A percentile compares a stretch with the other conserved stretches of the same genome.
Evolutionary conservation across 1,140 invertebrate genomes (phyloP).

Genomic region (Zaprionus ghesquierei): DNA sequence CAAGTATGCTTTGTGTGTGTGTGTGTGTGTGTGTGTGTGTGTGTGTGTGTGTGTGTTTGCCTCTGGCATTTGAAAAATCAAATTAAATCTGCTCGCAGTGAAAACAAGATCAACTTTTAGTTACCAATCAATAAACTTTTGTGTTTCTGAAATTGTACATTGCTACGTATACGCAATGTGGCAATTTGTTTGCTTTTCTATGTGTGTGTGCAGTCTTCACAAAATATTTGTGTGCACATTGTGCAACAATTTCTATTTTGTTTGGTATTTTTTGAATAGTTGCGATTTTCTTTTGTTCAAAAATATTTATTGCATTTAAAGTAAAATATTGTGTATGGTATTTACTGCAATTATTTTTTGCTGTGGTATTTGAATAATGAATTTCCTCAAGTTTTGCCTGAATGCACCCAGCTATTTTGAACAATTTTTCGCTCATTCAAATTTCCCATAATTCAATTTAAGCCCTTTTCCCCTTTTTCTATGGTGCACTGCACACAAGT

Average conservation of each 20-base stretch:
- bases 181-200: background rate
- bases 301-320: no score
- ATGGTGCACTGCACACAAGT: background rate
- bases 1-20: background rate
- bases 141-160: conserved; percentile 21
- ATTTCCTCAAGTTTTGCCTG: no score
- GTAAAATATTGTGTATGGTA: no score
- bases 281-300: no score
- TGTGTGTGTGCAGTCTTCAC: background rate
- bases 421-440: background rate
- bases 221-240: background rate
- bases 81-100: conserved; percentile 53
- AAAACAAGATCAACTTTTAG: conserved; percentile 59
- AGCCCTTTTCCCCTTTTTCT: background rate
- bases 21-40: background rate
- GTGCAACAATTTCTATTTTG: background rate
- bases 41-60: conserved; percentile 4
- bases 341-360: no score
- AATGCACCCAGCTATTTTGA: background rate
- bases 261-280: no score
- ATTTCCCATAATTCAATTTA: background rate
- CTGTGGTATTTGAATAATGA: no score
- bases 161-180: conserved; percentile 59
- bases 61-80: conserved; percentile 57
- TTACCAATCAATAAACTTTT: conserved; percentile 63